These are phyloP conservation scores for Spodoptera frugiperda DNA, from an alignment of 1,140 invertebrate species.

Conservation along the genomic window DNA sequence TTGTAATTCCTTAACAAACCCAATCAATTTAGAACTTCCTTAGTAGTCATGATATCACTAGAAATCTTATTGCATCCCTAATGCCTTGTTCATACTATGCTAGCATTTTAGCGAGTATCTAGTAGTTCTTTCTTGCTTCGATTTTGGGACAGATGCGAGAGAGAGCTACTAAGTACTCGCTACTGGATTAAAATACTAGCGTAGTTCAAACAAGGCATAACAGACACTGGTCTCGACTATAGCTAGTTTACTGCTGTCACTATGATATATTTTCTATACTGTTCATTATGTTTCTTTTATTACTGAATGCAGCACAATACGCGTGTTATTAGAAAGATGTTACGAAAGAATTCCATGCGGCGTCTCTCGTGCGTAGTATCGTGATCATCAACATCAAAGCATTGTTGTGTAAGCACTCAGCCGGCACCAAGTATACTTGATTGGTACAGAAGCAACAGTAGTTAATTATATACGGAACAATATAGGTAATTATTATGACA, in stretches of 20 bases:
- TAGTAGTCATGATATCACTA: constrained; percentile 18
- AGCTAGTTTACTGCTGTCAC: constrained; percentile 15
- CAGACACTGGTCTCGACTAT: not conserved
- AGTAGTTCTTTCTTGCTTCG: no score
- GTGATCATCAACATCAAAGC: constrained; percentile 5
- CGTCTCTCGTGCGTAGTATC: constrained; percentile 27
- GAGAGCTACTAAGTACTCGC: no score
- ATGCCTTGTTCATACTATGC: no score
- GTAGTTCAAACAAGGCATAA: no score
- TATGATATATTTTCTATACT: constrained; percentile 28
- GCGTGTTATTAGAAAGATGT: constrained; percentile 21
- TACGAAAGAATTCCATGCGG: constrained; percentile 2
- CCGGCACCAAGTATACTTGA: constrained; percentile 1
- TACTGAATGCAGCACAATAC: constrained; percentile 8
- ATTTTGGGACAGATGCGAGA: no score
- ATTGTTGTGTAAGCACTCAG: constrained; percentile 33
- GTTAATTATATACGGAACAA: not conserved
- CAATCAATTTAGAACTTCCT: constrained; percentile 27
- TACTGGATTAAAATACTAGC: no score
- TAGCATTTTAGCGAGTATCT: no score
- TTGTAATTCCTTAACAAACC: not conserved
- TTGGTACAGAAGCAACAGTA: constrained; percentile 8
- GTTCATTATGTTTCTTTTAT: constrained; percentile 26
- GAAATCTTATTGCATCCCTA: constrained; percentile 31
- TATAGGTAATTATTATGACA: constrained; percentile 20